Conservation (phyloP, 2,113 vertebrate genomes). For the Xiphias gladius region DNA sequence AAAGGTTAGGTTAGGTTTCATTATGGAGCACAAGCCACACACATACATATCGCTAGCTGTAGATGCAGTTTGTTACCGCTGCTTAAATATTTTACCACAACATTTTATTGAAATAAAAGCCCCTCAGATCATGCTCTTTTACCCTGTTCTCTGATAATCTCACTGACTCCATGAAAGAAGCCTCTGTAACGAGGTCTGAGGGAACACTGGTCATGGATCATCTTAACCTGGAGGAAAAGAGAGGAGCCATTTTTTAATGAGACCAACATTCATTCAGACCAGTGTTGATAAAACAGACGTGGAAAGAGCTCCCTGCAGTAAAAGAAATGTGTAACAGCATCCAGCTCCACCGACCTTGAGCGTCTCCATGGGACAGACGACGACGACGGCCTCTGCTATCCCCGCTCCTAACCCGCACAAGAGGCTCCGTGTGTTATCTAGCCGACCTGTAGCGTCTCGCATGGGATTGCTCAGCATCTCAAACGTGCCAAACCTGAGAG, state of each 20-base stretch:
- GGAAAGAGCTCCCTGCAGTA: too few relatives aligned
- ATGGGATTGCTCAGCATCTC: conserved; percentile 86
- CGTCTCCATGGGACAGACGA: conserved; percentile 89
- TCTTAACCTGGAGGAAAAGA: conserved; percentile 82
- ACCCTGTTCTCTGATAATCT: conserved; percentile 87
- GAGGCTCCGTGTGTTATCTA: conserved; percentile 85
- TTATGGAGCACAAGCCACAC: not conserved
- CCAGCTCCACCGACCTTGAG: conserved; percentile 79
- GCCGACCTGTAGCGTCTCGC: conserved; percentile 81
- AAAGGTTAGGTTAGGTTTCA: not conserved
- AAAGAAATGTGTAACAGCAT: not conserved
- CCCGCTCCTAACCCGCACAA: conserved; percentile 85
- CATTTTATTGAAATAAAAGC: not conserved
- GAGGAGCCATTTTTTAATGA: not conserved
- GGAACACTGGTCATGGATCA: conserved; percentile 88
- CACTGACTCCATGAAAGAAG: conserved; percentile 87
- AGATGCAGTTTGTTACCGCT: not conserved
- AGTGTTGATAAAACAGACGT: not conserved
- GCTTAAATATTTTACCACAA: not conserved
- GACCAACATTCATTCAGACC: not conserved
- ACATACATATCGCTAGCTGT: not conserved
- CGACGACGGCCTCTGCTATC: conserved; percentile 83
- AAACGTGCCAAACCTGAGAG: conserved; percentile 85
- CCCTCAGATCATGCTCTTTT: not conserved
- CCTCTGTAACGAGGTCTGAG: conserved; percentile 84